Evolutionary conservation across 2,888 invertebrate species (phyloP), one percentile per base, ranked within the genome.

Genomic region (Entomobrya multifasciata): DNA sequence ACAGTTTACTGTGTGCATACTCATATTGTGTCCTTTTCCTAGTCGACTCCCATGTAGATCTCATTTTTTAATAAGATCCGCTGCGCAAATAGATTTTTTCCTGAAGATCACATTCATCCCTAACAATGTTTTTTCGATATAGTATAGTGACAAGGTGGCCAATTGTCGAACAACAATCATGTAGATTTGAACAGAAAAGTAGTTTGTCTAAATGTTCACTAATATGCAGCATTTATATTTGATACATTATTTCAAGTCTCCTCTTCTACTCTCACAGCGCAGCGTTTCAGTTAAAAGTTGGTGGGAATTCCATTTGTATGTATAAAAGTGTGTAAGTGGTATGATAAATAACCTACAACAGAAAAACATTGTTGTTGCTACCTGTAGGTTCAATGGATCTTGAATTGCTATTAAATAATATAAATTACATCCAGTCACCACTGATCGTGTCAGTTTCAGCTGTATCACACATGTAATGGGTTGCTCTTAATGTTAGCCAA

Each of bases 391-490:
- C 77, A 72, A 85, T 85, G 85, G 77, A 85, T 57, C 70, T 60
- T 60, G 57, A 47, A 78, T 79, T 57, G 55, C 47, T 79, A 79
- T 78, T 78, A 85, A 67, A 78, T 79, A 79, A 85, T 85, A 85
- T 85, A 79, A 85, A 85, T 85, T 85, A 85, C 79, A 85, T 78
- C 57, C 47, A 77, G 85, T 67, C 57, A 57, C 79, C 84, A 79
- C 78, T 79, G 85, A 85, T 79, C 85, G 85, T 85, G 85, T 85
- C 85, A 85, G 85, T 85, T 85, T 85, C 78, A 85, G 77, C 41
- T 78, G 85, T 79, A 79, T 85, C 85, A 85, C 85, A 72, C 79
- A 79, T 85, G 85, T 79, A 85, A 79, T 85, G 49, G 78, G 78
- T 85, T 85, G 85, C 85, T 78, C 85, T 79, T 79, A 85, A 85